Conservation (phyloP, 2,113 vertebrate species). For the Crotalus viridis region DNA sequence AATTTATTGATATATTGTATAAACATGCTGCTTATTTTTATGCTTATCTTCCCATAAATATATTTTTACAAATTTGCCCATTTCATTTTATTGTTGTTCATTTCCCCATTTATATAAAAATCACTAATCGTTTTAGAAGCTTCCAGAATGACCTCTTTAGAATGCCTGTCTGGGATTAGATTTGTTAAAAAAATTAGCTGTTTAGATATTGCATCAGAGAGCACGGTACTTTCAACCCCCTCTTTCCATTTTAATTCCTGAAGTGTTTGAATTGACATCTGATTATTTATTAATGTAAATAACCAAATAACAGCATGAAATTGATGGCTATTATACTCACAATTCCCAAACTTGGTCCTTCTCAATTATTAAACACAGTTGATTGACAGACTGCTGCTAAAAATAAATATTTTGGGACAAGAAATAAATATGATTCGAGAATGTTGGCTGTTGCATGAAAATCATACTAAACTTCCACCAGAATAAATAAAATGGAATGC, state of each 20-base stretch:
- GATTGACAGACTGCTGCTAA: constrained; percentile 69
- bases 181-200: constrained; percentile 41
- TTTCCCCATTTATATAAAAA: constrained; percentile 10
- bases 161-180: constrained; percentile 44
- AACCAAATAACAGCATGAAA: constrained; percentile 24
- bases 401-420: constrained; percentile 78
- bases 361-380: constrained; percentile 46
- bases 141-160: constrained; percentile 23
- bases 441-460: constrained; percentile 54
- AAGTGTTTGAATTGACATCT: constrained; percentile 42
- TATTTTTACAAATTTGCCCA: constrained; percentile 8
- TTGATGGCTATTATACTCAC: constrained; percentile 40
- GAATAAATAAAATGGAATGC: constrained; percentile 57
- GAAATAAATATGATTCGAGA: constrained; percentile 64
- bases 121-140: constrained; percentile 27
- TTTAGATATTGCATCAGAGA: constrained; percentile 32
- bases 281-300: constrained; percentile 48
- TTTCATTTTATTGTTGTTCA: neutral
- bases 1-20: neutral
- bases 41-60: neutral
- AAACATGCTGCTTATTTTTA: constrained; percentile 12
- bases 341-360: constrained; percentile 23
- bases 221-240: constrained; percentile 11
- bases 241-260: constrained; percentile 5
- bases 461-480: constrained; percentile 58